phyloP scores from a whole-genome alignment of 2,797 vertebrate species.

The Pangasius sanitwongsei region DNA sequence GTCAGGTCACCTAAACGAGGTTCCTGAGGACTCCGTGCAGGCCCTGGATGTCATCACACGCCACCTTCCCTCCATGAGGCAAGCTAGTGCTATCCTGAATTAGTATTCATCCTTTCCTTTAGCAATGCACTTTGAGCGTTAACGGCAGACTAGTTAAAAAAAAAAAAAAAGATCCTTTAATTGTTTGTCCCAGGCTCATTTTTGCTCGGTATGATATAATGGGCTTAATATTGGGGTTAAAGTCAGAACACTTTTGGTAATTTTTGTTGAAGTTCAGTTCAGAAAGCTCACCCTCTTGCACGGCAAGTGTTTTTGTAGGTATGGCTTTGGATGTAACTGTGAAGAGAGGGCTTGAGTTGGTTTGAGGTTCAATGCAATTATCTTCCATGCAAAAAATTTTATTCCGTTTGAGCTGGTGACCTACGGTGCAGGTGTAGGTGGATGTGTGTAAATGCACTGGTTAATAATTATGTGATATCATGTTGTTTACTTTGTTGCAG shows the following conservation, averaged over 20 bases:
- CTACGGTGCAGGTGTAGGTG: not conserved
- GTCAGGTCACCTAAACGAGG: conserved; percentile 93
- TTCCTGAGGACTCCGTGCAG: conserved; percentile 96
- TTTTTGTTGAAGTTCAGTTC: not conserved
- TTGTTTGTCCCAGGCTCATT: not conserved
- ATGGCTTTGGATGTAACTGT: not conserved
- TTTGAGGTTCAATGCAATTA: not conserved
- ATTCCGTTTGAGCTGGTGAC: not conserved
- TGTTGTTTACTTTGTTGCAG: conserved; percentile 66
- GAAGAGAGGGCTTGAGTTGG: not conserved
- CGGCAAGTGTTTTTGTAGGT: not conserved
- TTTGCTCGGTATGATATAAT: not conserved
- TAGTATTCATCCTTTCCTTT: not conserved
- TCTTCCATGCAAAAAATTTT: not conserved
- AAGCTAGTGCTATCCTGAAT: not conserved
- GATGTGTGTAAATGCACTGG: not conserved
- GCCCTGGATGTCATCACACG: conserved; percentile 97
- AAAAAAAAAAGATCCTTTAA: not conserved
- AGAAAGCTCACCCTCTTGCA: not conserved
- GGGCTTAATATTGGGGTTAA: not conserved
- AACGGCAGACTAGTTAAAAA: not conserved
- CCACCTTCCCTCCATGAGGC: conserved; percentile 99
- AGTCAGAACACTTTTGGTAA: not conserved
- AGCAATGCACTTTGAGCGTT: not conserved
- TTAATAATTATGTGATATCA: not conserved